These are phyloP conservation scores for Drosophila neoperkinsi DNA, from an alignment of 2,888 invertebrate species.

Conservation along the genomic window DNA sequence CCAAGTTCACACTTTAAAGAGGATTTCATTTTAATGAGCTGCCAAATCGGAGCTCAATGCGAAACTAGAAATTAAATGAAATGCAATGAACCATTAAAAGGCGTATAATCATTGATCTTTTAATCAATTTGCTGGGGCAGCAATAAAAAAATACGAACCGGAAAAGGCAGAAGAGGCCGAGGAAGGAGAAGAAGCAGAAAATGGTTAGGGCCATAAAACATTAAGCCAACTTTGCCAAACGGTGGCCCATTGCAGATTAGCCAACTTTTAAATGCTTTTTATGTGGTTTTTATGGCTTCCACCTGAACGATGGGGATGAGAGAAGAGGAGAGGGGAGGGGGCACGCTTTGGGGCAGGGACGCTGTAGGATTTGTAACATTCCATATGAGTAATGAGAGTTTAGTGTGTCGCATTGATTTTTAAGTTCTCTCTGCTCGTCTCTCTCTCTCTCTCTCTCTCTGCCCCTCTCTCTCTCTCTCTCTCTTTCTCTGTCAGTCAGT, in stretches of 20 bases:
- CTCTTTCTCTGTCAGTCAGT: background rate
- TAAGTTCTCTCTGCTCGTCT: conserved; percentile 35
- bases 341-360: background rate
- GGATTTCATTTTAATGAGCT: conserved; percentile 44
- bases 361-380: conserved; percentile 16
- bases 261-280: conserved; percentile 77
- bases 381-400: conserved; percentile 77
- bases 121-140: conserved; percentile 72
- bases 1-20: conserved; percentile 4
- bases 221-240: conserved; percentile 59
- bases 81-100: conserved; percentile 75
- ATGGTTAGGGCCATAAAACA: conserved; percentile 59
- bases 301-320: background rate
- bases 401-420: conserved; percentile 74
- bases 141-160: conserved; percentile 49
- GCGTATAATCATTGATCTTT: conserved; percentile 77
- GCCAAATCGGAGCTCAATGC: conserved; percentile 37
- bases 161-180: background rate
- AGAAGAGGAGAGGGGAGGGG: background rate
- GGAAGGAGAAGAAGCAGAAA: conserved; percentile 9
- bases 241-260: conserved; percentile 62
- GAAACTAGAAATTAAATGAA: conserved; percentile 70
- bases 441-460: background rate
- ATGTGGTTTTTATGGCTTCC: conserved; percentile 70
- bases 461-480: background rate